Percentiles rank a stretch among this genome's conserved stretches.
Evolutionary conservation across 2,888 invertebrate species (phyloP).

Genomic region (Agonopterix arenella): DNA sequence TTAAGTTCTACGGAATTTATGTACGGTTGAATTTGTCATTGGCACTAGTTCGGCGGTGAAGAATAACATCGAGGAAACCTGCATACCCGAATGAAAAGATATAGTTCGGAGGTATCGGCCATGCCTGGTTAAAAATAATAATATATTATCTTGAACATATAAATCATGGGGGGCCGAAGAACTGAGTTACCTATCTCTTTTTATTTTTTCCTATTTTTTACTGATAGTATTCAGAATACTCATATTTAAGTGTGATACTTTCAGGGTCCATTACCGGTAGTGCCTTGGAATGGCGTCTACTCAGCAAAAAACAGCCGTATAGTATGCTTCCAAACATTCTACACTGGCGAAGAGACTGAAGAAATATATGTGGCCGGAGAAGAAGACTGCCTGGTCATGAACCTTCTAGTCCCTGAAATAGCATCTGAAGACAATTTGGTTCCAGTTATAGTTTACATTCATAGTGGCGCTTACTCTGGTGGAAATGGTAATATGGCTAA

Average conservation of each 20-base stretch:
- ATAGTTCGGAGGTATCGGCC: too few species aligned
- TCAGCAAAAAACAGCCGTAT: constrained; percentile 31
- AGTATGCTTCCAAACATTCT: constrained; percentile 50
- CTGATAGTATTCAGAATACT: too few species aligned
- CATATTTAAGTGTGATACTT: constrained; percentile 14
- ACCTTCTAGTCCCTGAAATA: constrained; percentile 45
- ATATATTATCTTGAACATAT: too few species aligned
- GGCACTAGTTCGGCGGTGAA: too few species aligned
- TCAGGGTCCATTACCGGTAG: constrained; percentile 54
- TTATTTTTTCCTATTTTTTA: too few species aligned
- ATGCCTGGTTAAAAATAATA: too few species aligned
- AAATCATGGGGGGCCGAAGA: too few species aligned
- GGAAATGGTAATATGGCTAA: constrained; percentile 58
- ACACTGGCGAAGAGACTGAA: constrained; percentile 34
- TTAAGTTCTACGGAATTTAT: too few species aligned
- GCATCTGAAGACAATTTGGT: constrained; percentile 44
- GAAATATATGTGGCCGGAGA: constrained; percentile 40
- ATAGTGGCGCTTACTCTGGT: constrained; percentile 59
- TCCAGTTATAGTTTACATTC: constrained; percentile 59
- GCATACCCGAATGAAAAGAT: too few species aligned
- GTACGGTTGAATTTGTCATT: too few species aligned
- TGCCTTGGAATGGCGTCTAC: constrained; percentile 40
- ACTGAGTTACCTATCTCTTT: too few species aligned
- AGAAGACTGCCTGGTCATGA: constrained; percentile 52
- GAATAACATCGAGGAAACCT: too few species aligned